Base-by-base conservation (phyloP, 1,140 invertebrate genomes). In the Nautilus pompilius region DNA sequence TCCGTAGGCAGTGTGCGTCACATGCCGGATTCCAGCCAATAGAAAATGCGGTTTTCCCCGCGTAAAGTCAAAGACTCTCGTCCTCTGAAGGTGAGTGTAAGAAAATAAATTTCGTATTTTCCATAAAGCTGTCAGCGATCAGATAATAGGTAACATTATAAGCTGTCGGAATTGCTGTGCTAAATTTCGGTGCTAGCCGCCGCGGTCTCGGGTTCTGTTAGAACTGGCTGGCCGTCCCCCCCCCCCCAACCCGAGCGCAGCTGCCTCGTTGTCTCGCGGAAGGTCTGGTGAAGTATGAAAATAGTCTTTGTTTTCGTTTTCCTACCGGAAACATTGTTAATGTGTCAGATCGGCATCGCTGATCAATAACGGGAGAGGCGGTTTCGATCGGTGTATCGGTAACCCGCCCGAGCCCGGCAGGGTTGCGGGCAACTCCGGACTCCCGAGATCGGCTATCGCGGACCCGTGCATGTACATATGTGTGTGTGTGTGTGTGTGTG, bases 11-110 rank as follows among this genome's bases (percentile, higher is more conserved):
- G 29, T n/a, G 10, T 5, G 55, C 33, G 48, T 62, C 58, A 51
- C 55, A 32, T 36, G 46, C n/a, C 41, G 6, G 45, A 57, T 64
- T 59, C 22, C 20, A 48, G 41, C 73, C 73, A 75, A 75, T 75
- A 68, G 66, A 10, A 67, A 45, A 67, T 22, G 53, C 65, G 64
- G 66, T 75, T 71, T 66, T 69, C 61, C 69, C 71, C 70, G 71
- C 73, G 69, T 75, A 72, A 69, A 73, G 68, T 73, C 69, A 71
- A 72, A 70, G 71, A 56, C 55, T 62, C 63, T 66, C 70, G 68
- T 69, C 67, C 70, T 72, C 65, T 65, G 66, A 70, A 75, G 73
- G 73, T 75, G 63, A 68, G 73, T 75, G 65, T 61, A 60, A 63
- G 36, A 57, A 60, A 63, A 65, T 58, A 65, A 69, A 51, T 45